phyloP scores from a whole-genome alignment of 1,140 invertebrate genomes.

The Grapholita molesta region DNA sequence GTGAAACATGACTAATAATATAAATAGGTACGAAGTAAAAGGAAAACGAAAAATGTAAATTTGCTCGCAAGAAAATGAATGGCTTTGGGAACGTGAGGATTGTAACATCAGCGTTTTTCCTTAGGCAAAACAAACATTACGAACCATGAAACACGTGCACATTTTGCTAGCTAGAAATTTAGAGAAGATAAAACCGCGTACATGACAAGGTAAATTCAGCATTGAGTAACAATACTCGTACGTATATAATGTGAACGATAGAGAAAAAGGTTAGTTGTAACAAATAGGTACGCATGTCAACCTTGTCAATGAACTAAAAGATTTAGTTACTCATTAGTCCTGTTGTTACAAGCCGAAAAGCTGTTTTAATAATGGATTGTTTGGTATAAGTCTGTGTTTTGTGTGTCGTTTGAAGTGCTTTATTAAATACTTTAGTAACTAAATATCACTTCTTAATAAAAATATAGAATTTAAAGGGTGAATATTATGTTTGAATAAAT shows the following conservation, averaged over 20 bases:
- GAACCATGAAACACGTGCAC: background rate
- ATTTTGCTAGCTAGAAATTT: background rate
- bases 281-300: background rate
- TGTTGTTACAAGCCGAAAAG: no score
- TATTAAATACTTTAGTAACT: no score
- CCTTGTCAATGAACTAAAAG: background rate
- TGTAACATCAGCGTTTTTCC: background rate
- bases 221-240: background rate
- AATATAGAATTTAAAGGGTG: no score
- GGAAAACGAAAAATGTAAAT: background rate
- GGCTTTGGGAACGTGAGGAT: background rate
- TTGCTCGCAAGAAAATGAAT: background rate
- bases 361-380: no score
- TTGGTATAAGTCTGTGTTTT: no score
- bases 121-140: background rate
- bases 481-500: no score
- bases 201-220: background rate
- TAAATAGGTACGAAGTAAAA: background rate
- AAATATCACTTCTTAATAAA: no score
- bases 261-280: background rate
- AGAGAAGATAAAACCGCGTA: background rate
- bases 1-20: constrained; percentile 12
- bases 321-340: no score
- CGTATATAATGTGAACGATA: background rate
- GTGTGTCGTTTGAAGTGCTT: no score